phyloP scores from a whole-genome alignment of 1,140 invertebrate species.

The Diuraphis noxia region DNA sequence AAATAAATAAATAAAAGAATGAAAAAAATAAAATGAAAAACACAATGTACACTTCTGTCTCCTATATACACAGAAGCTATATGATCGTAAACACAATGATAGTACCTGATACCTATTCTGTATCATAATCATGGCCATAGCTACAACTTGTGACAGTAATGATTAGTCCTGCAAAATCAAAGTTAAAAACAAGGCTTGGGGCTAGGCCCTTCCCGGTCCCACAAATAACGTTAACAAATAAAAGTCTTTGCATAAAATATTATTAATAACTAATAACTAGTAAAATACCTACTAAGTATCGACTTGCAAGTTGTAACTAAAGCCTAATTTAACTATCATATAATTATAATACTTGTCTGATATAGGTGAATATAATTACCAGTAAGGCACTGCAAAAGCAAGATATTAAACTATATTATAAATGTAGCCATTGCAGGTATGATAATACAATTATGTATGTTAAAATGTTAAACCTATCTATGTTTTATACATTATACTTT shows the following conservation, averaged over 20 bases:
- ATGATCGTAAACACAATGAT: neutral
- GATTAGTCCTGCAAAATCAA: neutral
- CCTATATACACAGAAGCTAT: neutral
- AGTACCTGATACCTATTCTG: neutral
- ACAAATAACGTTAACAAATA: neutral
- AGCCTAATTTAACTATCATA: neutral
- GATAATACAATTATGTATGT: no score
- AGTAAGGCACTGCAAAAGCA: no score
- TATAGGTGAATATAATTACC: neutral
- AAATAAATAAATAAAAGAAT: constrained; percentile 9
- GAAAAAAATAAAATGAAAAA: neutral
- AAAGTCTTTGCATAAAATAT: neutral
- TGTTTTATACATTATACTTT: neutral
- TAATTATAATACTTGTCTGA: no score
- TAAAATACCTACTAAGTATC: neutral
- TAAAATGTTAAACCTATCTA: no score
- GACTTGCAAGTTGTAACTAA: neutral
- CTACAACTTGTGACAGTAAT: neutral
- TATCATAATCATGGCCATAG: neutral
- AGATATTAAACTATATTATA: neutral
- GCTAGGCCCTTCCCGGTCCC: neutral
- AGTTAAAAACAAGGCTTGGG: neutral
- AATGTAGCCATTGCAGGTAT: neutral
- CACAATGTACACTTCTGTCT: neutral
- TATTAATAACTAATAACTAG: no score